Evolutionary conservation across 2,888 invertebrate species (phyloP), one percentile per base, ranked within the genome.

Genomic region (Thereva unica): DNA sequence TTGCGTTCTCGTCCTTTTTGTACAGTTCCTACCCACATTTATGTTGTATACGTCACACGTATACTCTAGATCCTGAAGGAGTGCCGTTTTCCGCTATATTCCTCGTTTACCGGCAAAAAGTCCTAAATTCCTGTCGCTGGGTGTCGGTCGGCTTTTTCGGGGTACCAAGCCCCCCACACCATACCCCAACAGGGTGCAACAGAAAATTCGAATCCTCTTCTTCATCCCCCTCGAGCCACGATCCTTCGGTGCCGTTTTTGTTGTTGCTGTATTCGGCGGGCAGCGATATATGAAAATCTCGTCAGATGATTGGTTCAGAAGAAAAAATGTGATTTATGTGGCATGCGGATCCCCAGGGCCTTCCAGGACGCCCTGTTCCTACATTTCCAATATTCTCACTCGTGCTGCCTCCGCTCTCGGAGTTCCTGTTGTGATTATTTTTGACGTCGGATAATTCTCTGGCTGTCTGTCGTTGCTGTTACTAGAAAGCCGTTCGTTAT

Each of bases 261-360:
- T 23, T 23, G 23, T n/a, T 23, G 23, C 44, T 35, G 57, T 44
- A 42, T 57, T 57, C 40, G 49, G 59, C 49, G 47, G 23, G 49
- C 49, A 45, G 47, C 59, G 59, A 59, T 59, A 59, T 59, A 63
- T 52, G 52, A 42, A 63, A 63, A 63, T 63, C 52, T 63, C 52
- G 63, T 63, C 63, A 63, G 63, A 63, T 63, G 63, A 63, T 63
- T 63, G 63, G 52, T 63, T 63, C 42, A n/a, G 50, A 52, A 53
- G 63, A 63, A 52, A 52, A 63, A 63, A 63, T 42, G 35, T 63
- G 52, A 63, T 63, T 52, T 63, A 52, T 59, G 59, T 59, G 47
- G 59, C 47, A 59, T 59, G 59, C 38, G 47, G 47, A 47, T 37
- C 34, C 47, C n/a, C 7, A 37, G 38, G 59, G 37, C 45, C 12